These are phyloP conservation scores for Rachycentron canadum DNA, from an alignment of 2,797 vertebrate species.

Conservation along the genomic window DNA sequence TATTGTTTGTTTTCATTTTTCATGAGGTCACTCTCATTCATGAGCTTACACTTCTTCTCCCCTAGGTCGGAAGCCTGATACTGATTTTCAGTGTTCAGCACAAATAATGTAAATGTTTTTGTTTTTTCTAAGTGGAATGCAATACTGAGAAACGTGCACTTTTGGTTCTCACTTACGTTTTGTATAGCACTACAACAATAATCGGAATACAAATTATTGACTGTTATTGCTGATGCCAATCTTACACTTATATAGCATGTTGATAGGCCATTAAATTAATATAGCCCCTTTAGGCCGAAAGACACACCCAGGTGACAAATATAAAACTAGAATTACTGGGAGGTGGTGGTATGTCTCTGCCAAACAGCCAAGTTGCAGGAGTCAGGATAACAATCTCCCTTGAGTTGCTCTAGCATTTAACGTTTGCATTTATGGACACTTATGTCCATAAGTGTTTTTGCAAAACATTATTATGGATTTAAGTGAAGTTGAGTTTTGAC, in stretches of 20 bases:
- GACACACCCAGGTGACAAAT: neutral
- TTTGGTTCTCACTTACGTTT: neutral
- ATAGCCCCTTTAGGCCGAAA: neutral
- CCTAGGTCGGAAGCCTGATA: neutral
- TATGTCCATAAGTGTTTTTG: too few species aligned
- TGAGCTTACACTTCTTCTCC: neutral
- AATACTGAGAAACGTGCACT: neutral
- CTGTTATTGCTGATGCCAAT: neutral
- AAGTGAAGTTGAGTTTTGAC: too few species aligned
- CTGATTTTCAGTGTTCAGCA: neutral
- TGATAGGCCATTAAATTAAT: neutral
- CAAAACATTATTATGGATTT: too few species aligned
- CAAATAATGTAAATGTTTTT: neutral
- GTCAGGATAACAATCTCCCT: neutral
- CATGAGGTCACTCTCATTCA: conserved; percentile 6
- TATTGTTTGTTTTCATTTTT: conserved; percentile 21
- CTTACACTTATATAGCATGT: neutral
- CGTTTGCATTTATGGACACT: too few species aligned
- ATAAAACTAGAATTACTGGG: too few species aligned
- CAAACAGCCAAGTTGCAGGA: too few species aligned
- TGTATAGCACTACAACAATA: neutral
- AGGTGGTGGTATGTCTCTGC: too few species aligned
- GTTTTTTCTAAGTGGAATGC: neutral
- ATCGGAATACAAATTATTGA: neutral
- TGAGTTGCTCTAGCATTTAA: too few species aligned